Percentiles rank a stretch among this genome's conserved stretches.
These are phyloP conservation scores for Nowickia ferox DNA, from an alignment of 2,888 invertebrate genomes.

Conservation along the genomic window DNA sequence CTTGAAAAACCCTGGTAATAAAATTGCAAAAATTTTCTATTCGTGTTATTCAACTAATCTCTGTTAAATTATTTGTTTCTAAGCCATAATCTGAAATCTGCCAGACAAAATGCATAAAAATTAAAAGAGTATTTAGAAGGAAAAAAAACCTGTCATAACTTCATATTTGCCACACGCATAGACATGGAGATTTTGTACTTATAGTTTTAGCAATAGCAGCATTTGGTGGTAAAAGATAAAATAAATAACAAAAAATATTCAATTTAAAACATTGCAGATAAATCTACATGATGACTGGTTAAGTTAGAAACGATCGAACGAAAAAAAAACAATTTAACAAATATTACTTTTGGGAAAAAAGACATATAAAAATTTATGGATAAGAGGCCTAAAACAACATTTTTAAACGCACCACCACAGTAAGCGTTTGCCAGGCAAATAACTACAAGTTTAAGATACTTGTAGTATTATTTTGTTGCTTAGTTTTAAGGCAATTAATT, in stretches of 20 bases:
- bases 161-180: slow-evolving; percentile 55
- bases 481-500: slow-evolving; percentile 62
- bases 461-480: slow-evolving; percentile 23
- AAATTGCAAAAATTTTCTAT: slow-evolving; percentile 15
- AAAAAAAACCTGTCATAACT: slow-evolving; percentile 47
- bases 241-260: slow-evolving; percentile 4
- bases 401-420: slow-evolving; percentile 33
- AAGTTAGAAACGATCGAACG: slow-evolving; percentile 54
- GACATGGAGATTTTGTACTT: not conserved
- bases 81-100: slow-evolving; percentile 41
- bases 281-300: slow-evolving; percentile 68
- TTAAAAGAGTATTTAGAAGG: slow-evolving; percentile 49
- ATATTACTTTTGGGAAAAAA: not conserved
- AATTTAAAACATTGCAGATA: slow-evolving; percentile 63
- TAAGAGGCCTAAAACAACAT: not conserved
- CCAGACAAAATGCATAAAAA: slow-evolving; percentile 59
- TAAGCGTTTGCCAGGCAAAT: slow-evolving; percentile 28
- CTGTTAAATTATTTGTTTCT: slow-evolving; percentile 47
- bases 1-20: not conserved
- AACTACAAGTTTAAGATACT: slow-evolving; percentile 15
- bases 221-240: slow-evolving; percentile 39
- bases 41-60: slow-evolving; percentile 39
- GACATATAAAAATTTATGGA: too few relatives aligned
- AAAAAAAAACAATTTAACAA: slow-evolving; percentile 31
- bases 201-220: slow-evolving; percentile 15